These are phyloP conservation scores for Lutjanus argentimaculatus DNA, from an alignment of 2,797 vertebrate species.

Conservation along the genomic window DNA sequence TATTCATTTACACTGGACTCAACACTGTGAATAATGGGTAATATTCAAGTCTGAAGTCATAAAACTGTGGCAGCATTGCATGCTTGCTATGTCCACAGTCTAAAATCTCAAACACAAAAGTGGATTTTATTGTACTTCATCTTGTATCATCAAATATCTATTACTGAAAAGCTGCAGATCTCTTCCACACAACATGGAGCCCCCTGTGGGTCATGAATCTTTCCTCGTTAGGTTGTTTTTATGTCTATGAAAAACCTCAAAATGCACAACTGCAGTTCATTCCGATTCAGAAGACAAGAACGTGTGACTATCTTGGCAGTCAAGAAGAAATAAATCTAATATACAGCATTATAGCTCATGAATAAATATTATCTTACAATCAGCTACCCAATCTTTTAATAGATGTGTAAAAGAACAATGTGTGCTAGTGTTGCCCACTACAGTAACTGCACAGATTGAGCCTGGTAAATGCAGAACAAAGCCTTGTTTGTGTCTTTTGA, in stretches of 20 bases:
- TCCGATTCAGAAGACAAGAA: constrained; percentile 26
- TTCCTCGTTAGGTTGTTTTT: constrained; percentile 24
- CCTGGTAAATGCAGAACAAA: constrained; percentile 75
- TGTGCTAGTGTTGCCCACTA: constrained; percentile 67
- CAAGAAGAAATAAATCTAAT: constrained; percentile 48
- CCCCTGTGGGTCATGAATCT: constrained; percentile 5
- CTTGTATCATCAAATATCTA: constrained; percentile 57
- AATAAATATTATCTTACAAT: constrained; percentile 68
- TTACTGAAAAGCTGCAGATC: constrained; percentile 27
- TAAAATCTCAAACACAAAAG: constrained; percentile 43
- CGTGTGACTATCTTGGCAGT: constrained; percentile 35
- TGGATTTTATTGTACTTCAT: constrained; percentile 53
- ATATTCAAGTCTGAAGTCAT: constrained; percentile 45
- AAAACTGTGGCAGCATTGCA: constrained; percentile 32
- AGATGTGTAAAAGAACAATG: constrained; percentile 68
- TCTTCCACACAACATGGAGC: constrained; percentile 24
- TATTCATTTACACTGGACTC: constrained; percentile 20
- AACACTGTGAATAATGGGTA: constrained; percentile 45
- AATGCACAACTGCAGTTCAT: constrained; percentile 30
- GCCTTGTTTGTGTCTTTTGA: constrained; percentile 79
- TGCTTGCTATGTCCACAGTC: neutral
- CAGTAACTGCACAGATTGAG: constrained; percentile 57
- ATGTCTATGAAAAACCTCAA: constrained; percentile 17
- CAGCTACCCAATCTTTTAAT: constrained; percentile 62
- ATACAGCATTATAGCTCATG: constrained; percentile 50